Conservation (phyloP, 2,888 invertebrate genomes). For the Mythimna pallens region DNA sequence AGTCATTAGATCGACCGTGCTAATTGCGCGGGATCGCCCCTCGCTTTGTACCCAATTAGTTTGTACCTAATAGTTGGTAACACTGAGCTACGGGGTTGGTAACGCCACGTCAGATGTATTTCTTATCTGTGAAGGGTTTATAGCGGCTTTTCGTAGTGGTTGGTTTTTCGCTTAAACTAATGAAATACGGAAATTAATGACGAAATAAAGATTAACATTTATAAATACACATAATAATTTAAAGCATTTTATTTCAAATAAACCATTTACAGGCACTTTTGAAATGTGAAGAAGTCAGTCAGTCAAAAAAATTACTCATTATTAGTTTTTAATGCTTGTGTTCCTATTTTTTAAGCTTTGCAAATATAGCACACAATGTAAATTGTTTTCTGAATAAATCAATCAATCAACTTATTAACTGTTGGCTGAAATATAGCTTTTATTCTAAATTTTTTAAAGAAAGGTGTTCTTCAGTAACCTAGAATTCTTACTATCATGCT, state of each 20-base stretch:
- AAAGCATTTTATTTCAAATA: no score
- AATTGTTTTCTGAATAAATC: no score
- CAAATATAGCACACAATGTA: no score
- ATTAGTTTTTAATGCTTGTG: no score
- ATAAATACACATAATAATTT: not conserved
- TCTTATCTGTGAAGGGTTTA: constrained; percentile 49
- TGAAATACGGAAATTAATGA: not conserved
- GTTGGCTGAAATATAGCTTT: not conserved
- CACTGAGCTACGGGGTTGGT: constrained; percentile 49
- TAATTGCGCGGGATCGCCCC: constrained; percentile 80
- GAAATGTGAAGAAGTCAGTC: no score
- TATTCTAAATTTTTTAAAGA: not conserved
- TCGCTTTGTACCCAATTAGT: constrained; percentile 82
- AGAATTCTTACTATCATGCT: no score
- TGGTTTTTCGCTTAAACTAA: constrained; percentile 1
- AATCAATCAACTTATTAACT: not conserved
- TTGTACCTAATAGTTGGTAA: constrained; percentile 59
- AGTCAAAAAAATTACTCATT: no score
- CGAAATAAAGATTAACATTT: not conserved
- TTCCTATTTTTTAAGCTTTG: no score
- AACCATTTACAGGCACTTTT: not conserved
- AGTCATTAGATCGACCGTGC: constrained; percentile 80
- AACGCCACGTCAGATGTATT: constrained; percentile 52
- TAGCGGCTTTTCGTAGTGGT: not conserved
- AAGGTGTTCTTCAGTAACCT: no score